Evolutionary conservation across 30 jellyfish, hydroid and myxozoan genomes (phyloP).

Genomic region (Aurelia sp.): DNA sequence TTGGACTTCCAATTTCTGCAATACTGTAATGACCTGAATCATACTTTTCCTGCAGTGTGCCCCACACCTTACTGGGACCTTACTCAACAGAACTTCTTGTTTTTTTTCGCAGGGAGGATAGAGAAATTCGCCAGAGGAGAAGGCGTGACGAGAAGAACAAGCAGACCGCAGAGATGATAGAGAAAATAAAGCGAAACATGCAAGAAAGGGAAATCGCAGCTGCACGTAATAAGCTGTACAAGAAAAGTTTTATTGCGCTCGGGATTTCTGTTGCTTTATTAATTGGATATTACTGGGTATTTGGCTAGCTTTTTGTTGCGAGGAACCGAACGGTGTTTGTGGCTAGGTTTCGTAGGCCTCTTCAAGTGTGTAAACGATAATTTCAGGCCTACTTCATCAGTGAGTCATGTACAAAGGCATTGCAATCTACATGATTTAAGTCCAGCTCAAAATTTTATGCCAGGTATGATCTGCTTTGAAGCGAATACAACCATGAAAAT

Average conservation of each 20-base stretch:
- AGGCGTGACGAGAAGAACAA: slow-evolving; percentile 70
- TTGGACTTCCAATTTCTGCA: no score
- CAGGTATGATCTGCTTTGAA: no score
- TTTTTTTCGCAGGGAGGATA: slow-evolving; percentile 61
- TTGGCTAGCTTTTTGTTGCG: slow-evolving; percentile 20
- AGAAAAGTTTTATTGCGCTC: slow-evolving; percentile 60
- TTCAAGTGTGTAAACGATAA: no score
- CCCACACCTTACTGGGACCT: no score
- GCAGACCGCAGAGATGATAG: slow-evolving; percentile 79
- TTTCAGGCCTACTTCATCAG: no score
- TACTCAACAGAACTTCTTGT: background rate
- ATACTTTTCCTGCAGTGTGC: no score
- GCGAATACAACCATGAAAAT: no score
- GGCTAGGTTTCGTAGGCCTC: no score
- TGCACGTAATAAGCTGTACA: slow-evolving; percentile 45
- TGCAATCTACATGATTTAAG: no score
- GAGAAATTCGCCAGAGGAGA: slow-evolving; percentile 79
- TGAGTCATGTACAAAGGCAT: no score
- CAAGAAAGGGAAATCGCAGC: slow-evolving; percentile 76
- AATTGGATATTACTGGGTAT: slow-evolving; percentile 50
- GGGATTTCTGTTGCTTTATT: slow-evolving; percentile 62
- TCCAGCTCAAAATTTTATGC: no score
- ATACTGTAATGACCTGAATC: no score
- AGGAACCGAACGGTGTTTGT: background rate
- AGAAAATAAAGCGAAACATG: slow-evolving; percentile 76